Evolutionary conservation across 2,888 invertebrate species (phyloP).

Genomic region (Synergus japonicus): DNA sequence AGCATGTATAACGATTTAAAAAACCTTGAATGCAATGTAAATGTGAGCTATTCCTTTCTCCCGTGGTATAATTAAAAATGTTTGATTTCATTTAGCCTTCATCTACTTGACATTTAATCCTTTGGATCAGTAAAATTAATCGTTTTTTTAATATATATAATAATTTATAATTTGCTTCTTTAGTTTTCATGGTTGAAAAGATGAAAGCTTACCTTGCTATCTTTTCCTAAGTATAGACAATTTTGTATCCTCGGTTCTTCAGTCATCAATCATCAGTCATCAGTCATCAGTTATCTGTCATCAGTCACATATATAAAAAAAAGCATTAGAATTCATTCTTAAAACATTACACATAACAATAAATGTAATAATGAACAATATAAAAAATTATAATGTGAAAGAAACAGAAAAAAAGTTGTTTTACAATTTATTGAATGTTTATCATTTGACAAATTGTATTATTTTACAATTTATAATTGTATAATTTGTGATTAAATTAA

Average conservation of each 20-base stretch:
- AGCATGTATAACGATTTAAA: conserved; percentile 1
- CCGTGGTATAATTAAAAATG: neutral
- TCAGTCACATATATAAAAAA: too few species aligned
- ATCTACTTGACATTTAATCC: conserved; percentile 42
- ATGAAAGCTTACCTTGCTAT: neutral
- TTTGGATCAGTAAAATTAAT: neutral
- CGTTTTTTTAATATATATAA: neutral
- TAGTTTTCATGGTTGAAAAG: neutral
- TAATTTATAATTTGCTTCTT: too few species aligned
- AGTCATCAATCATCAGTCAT: neutral
- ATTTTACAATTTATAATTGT: too few species aligned
- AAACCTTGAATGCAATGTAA: neutral
- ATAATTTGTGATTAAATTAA: too few species aligned
- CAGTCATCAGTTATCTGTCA: neutral
- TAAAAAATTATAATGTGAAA: too few species aligned
- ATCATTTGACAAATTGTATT: too few species aligned
- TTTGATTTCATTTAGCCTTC: conserved; percentile 38
- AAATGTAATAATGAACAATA: too few species aligned
- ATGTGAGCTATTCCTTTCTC: neutral
- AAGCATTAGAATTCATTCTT: too few species aligned
- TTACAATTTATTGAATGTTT: too few species aligned
- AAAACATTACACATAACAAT: too few species aligned
- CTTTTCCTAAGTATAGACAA: neutral
- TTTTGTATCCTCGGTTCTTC: neutral
- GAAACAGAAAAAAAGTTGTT: too few species aligned